phyloP scores from a whole-genome alignment of 1,140 invertebrate genomes.

The Halyomorpha halys region DNA sequence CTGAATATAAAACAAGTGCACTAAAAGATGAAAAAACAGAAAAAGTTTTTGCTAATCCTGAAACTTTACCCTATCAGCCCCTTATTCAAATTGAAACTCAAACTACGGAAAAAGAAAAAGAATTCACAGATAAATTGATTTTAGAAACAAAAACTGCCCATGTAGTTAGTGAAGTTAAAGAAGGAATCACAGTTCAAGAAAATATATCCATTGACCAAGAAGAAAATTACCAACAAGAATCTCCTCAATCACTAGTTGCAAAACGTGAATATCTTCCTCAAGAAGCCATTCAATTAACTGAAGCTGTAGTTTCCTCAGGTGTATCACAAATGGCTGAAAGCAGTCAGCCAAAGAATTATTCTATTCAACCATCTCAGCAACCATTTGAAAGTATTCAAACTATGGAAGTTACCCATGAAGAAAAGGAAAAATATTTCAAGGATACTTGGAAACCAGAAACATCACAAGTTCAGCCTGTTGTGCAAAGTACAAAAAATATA shows the following conservation, averaged over 20 bases:
- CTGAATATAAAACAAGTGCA: slow-evolving; percentile 27
- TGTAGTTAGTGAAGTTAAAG: slow-evolving; percentile 28
- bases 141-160: slow-evolving; percentile 28
- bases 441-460: slow-evolving; percentile 33
- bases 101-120: slow-evolving; percentile 29
- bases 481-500: slow-evolving; percentile 40
- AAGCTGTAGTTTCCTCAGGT: slow-evolving; percentile 27
- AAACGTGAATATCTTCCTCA: slow-evolving; percentile 28
- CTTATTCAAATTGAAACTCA: slow-evolving; percentile 27
- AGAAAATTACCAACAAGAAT: slow-evolving; percentile 30
- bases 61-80: slow-evolving; percentile 31
- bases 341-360: slow-evolving; percentile 31
- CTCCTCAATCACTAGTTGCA: slow-evolving; percentile 31
- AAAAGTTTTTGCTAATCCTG: slow-evolving; percentile 31
- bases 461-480: slow-evolving; percentile 36
- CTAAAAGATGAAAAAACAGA: slow-evolving; percentile 31
- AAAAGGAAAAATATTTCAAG: slow-evolving; percentile 35
- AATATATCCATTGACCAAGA: slow-evolving; percentile 37
- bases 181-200: slow-evolving; percentile 35
- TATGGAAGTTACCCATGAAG: slow-evolving; percentile 35
- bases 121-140: slow-evolving; percentile 24
- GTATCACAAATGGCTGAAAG: slow-evolving; percentile 32
- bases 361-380: slow-evolving; percentile 28
- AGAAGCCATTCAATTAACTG: slow-evolving; percentile 27
- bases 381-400: slow-evolving; percentile 33